Percentiles rank a stretch among this genome's conserved stretches.
Conservation (phyloP, 2,797 vertebrate genomes). For the Zonotrichia albicollis region DNA sequence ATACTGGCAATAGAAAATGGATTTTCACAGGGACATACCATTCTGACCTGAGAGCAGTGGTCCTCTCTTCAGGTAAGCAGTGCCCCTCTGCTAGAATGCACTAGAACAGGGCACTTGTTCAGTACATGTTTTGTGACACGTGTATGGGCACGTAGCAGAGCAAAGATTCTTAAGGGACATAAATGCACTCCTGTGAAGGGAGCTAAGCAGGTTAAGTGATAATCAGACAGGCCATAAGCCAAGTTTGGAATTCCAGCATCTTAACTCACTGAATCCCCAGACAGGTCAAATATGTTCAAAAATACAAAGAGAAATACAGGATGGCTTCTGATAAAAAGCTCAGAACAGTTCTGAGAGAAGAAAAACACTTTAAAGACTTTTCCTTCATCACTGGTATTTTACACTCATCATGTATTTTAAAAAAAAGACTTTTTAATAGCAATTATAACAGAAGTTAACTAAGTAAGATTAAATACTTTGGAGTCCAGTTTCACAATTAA, state of each 20-base stretch:
- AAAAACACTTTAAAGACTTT: background rate
- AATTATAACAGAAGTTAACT: background rate
- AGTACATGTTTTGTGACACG: fast-evolving
- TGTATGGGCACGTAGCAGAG: background rate
- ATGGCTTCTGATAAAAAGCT: background rate
- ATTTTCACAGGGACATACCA: background rate
- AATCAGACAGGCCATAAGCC: background rate
- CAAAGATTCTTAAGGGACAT: background rate
- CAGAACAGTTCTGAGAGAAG: background rate
- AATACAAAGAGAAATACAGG: background rate
- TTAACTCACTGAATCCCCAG: background rate
- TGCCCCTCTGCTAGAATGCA: background rate
- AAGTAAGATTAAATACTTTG: background rate
- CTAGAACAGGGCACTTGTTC: background rate
- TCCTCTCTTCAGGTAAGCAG: background rate
- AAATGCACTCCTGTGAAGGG: background rate
- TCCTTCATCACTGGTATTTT: background rate
- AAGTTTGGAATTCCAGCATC: background rate
- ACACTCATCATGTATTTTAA: background rate
- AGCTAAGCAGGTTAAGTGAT: background rate
- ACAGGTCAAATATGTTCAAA: background rate
- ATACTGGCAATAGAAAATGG: background rate
- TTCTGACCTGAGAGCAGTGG: background rate
- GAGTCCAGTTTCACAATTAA: background rate
- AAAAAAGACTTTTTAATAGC: background rate